Percentiles rank a stretch among this genome's conserved stretches.
phyloP scores from a whole-genome alignment of 2,888 invertebrate genomes.

The Lacanobia oleracea region DNA sequence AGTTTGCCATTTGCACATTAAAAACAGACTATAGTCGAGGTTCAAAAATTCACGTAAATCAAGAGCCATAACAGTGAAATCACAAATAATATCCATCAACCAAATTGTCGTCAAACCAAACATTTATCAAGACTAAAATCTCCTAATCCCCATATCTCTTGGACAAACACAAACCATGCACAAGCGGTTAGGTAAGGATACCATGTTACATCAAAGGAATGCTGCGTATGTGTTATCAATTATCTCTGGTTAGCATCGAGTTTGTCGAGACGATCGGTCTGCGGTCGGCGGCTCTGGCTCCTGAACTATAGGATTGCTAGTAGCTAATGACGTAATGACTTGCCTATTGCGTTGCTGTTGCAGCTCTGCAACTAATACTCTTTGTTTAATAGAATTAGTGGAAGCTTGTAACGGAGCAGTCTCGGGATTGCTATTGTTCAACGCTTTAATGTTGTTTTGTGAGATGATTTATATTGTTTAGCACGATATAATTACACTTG shows the following conservation, averaged over 20 bases:
- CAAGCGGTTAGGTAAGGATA: not conserved
- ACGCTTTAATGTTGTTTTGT: slow-evolving; percentile 7
- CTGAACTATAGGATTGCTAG: not conserved
- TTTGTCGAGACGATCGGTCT: slow-evolving; percentile 22
- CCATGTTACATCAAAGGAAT: slow-evolving; percentile 19
- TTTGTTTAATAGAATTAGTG: slow-evolving; percentile 23
- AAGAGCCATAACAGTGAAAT: no score
- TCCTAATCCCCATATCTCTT: slow-evolving; percentile 4
- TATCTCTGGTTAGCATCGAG: slow-evolving; percentile 40
- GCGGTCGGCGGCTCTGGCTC: slow-evolving; percentile 19
- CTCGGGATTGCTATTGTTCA: slow-evolving; percentile 7
- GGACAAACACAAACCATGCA: slow-evolving; percentile 29
- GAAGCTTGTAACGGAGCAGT: slow-evolving; percentile 10
- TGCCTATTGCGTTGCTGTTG: slow-evolving; percentile 7
- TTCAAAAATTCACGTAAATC: not conserved
- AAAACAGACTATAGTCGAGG: no score
- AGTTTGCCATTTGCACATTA: no score
- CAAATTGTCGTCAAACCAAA: slow-evolving; percentile 13
- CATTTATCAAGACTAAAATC: slow-evolving; percentile 12
- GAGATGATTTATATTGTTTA: slow-evolving; percentile 21
- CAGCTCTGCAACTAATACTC: slow-evolving; percentile 8
- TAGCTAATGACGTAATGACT: slow-evolving; percentile 24
- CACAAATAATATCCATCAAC: no score
- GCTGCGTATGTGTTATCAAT: slow-evolving; percentile 31
- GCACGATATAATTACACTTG: slow-evolving; percentile 1